Percentiles rank a stretch among this genome's conserved stretches.
phyloP scores from a whole-genome alignment of 2,113 vertebrate species.

The Jaculus jaculus region DNA sequence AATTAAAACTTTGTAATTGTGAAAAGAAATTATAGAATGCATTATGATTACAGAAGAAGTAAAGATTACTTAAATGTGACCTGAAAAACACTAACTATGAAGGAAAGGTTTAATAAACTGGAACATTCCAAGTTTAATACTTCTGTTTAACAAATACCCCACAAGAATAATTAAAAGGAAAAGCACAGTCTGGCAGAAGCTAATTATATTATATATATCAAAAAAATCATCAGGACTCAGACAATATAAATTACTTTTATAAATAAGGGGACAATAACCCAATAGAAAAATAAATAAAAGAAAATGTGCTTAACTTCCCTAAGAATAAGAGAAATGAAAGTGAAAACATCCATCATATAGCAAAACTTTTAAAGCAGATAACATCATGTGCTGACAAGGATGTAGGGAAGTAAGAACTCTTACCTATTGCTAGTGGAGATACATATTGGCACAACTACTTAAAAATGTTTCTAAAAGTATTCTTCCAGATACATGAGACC shows the following conservation, averaged over 20 bases:
- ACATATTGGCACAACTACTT: background rate
- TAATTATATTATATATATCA: background rate
- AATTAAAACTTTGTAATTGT: background rate
- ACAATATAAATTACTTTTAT: constrained; percentile 3
- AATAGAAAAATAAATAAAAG: constrained; percentile 23
- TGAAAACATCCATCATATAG: background rate
- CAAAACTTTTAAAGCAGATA: background rate
- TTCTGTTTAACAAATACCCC: constrained; percentile 17
- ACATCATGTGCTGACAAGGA: background rate
- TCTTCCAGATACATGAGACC: too few species aligned
- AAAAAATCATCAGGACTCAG: background rate
- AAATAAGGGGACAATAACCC: background rate
- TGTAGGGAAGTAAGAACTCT: too few species aligned
- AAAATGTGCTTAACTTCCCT: background rate
- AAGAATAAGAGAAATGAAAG: constrained; percentile 41
- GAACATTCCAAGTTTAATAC: constrained; percentile 5
- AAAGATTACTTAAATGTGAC: constrained; percentile 33
- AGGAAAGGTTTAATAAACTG: constrained; percentile 25
- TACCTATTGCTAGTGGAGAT: background rate
- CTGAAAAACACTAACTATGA: background rate
- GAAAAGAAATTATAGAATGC: background rate
- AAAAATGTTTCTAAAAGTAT: too few species aligned
- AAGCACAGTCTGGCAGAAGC: background rate
- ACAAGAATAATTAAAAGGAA: constrained; percentile 30
- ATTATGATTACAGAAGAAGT: background rate